Percentiles rank a stretch among this genome's conserved stretches.
Evolutionary conservation across 2,888 invertebrate genomes (phyloP).

Genomic region (Hirtodrosophila alboralis): DNA sequence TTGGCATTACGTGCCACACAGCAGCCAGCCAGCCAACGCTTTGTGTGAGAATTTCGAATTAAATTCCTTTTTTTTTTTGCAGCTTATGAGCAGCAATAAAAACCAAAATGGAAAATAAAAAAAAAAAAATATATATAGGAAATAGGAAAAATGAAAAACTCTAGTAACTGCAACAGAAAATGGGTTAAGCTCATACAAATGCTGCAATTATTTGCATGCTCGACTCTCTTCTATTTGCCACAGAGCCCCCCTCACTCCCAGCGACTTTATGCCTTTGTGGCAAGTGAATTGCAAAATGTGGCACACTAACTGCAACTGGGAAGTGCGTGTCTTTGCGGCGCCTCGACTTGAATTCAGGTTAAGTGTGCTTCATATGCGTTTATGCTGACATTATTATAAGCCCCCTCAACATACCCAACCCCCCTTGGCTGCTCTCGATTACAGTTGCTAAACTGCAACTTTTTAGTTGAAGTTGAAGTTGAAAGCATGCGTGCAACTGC

Average conservation of each 20-base stretch:
- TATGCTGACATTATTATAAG: slow-evolving; percentile 69
- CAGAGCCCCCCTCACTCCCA: slow-evolving; percentile 6
- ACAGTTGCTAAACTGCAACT: slow-evolving; percentile 51
- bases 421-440: slow-evolving; percentile 24
- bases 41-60: slow-evolving; percentile 56
- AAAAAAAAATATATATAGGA: slow-evolving; percentile 4
- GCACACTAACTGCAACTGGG: slow-evolving; percentile 5
- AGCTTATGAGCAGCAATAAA: slow-evolving; percentile 50
- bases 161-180: slow-evolving; percentile 45
- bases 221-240: slow-evolving; percentile 56
- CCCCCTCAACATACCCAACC: background rate
- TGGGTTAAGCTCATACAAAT: slow-evolving; percentile 72
- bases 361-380: slow-evolving; percentile 70
- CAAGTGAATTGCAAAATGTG: slow-evolving; percentile 24
- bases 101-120: slow-evolving; percentile 1
- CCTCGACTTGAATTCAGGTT: slow-evolving; percentile 62
- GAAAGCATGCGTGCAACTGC: slow-evolving; percentile 44
- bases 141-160: slow-evolving; percentile 15
- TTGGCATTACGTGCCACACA: slow-evolving; percentile 68
- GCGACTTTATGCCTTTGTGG: slow-evolving; percentile 34
- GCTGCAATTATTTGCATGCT: slow-evolving; percentile 73
- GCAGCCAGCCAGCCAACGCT: slow-evolving; percentile 22
- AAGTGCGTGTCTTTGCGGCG: slow-evolving; percentile 48
- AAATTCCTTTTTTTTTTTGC: slow-evolving; percentile 54
- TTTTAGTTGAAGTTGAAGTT: slow-evolving; percentile 53